Percentiles rank a stretch among this genome's conserved stretches.
These are phyloP conservation scores for Fistularia tabacaria DNA, from an alignment of 2,797 vertebrate species.

Conservation along the genomic window DNA sequence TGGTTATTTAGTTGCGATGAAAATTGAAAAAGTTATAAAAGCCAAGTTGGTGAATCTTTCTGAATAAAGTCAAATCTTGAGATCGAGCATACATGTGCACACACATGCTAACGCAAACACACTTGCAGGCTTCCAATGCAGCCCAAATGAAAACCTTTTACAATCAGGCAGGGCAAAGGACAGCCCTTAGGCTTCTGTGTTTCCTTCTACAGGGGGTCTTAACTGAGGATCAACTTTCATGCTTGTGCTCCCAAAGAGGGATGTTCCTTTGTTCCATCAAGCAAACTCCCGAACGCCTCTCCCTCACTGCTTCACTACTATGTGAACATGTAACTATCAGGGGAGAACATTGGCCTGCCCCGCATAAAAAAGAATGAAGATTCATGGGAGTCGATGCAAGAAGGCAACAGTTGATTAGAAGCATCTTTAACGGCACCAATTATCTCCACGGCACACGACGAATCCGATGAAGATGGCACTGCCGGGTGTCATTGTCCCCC, in stretches of 20 bases:
- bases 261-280: conserved; percentile 66
- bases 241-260: conserved; percentile 60
- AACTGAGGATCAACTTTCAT: conserved; percentile 74
- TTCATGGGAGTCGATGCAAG: too few species aligned
- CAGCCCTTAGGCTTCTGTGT: conserved; percentile 62
- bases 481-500: too few species aligned
- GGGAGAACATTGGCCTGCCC: neutral
- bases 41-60: too few species aligned
- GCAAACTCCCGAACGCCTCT: conserved; percentile 13
- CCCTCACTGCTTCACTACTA: neutral
- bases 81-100: too few species aligned
- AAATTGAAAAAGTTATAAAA: too few species aligned
- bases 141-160: conserved; percentile 64
- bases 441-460: too few species aligned
- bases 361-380: too few species aligned
- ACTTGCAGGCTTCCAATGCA: conserved; percentile 29
- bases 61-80: neutral
- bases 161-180: conserved; percentile 67
- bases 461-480: too few species aligned
- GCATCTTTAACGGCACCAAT: too few species aligned
- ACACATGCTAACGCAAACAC: neutral
- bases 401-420: too few species aligned
- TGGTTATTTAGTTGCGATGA: too few species aligned
- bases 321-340: too few species aligned
- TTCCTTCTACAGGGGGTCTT: conserved; percentile 68